These are phyloP conservation scores for Epinephelus awoara DNA, from an alignment of 2,797 vertebrate genomes.

Conservation along the genomic window DNA sequence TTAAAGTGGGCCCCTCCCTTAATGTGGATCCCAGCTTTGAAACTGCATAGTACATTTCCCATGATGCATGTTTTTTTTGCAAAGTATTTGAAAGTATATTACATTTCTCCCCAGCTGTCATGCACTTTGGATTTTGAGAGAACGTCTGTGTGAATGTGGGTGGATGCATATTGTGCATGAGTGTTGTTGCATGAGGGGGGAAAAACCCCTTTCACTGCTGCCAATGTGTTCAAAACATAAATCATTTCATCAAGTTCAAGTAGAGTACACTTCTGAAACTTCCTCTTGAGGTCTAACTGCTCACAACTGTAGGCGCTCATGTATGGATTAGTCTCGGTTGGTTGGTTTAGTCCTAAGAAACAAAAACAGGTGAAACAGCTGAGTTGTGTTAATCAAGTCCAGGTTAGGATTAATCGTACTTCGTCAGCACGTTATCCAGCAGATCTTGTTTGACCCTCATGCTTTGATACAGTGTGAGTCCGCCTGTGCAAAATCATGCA, in stretches of 20 bases:
- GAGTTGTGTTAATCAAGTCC: neutral
- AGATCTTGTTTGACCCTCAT: neutral
- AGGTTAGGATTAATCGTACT: neutral
- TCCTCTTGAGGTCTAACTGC: neutral
- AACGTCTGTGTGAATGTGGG: conserved; percentile 26
- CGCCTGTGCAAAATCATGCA: neutral
- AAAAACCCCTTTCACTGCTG: conserved; percentile 10
- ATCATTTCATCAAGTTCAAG: conserved; percentile 32
- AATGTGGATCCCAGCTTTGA: conserved; percentile 68
- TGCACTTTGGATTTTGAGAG: conserved; percentile 13
- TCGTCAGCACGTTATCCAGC: neutral
- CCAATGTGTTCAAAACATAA: conserved; percentile 17
- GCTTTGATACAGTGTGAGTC: neutral
- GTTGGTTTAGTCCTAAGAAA: neutral
- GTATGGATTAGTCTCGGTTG: neutral
- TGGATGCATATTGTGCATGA: conserved; percentile 19
- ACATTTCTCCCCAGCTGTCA: conserved; percentile 22
- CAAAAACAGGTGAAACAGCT: neutral
- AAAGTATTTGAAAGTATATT: conserved; percentile 44
- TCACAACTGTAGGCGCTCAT: neutral
- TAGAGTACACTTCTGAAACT: conserved; percentile 14
- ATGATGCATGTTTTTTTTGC: conserved; percentile 39
- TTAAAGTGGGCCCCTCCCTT: conserved; percentile 58
- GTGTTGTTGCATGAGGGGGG: conserved; percentile 34
- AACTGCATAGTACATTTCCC: conserved; percentile 60